Conservation (phyloP, 2,888 invertebrate species). For the Melanophora roralis region DNA sequence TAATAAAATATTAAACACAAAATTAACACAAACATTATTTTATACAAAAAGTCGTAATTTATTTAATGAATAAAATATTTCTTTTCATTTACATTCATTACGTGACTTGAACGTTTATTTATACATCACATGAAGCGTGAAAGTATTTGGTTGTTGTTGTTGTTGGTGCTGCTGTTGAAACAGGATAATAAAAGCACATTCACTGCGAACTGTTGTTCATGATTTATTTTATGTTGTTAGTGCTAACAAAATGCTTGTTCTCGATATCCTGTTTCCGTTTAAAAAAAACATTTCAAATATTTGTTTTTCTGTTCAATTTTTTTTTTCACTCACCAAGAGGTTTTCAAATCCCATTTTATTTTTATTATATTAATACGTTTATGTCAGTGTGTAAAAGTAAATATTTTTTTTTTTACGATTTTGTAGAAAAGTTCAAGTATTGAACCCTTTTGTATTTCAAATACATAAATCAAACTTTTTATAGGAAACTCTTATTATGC, state of each 20-base stretch:
- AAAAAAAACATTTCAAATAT: slow-evolving; percentile 37
- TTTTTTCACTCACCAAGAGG: neutral
- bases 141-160: slow-evolving; percentile 32
- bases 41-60: neutral
- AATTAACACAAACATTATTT: slow-evolving; percentile 10
- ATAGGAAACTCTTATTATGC: neutral
- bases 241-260: slow-evolving; percentile 45
- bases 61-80: slow-evolving; percentile 37
- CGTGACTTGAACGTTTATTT: slow-evolving; percentile 50
- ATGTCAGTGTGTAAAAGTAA: neutral
- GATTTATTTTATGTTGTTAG: slow-evolving; percentile 36
- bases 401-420: neutral
- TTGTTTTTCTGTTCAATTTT: slow-evolving; percentile 7
- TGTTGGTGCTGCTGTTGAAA: neutral
- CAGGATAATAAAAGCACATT: slow-evolving; percentile 46
- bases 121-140: slow-evolving; percentile 45
- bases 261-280: slow-evolving; percentile 54
- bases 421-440: neutral
- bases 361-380: neutral
- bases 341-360: neutral
- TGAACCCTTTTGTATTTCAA: slow-evolving; percentile 25
- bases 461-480: neutral
- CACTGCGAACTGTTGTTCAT: slow-evolving; percentile 4
- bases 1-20: neutral
- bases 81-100: slow-evolving; percentile 22